Evolutionary conservation across 2,888 invertebrate species (phyloP).

Genomic region (Cecidostiba fungosa): DNA sequence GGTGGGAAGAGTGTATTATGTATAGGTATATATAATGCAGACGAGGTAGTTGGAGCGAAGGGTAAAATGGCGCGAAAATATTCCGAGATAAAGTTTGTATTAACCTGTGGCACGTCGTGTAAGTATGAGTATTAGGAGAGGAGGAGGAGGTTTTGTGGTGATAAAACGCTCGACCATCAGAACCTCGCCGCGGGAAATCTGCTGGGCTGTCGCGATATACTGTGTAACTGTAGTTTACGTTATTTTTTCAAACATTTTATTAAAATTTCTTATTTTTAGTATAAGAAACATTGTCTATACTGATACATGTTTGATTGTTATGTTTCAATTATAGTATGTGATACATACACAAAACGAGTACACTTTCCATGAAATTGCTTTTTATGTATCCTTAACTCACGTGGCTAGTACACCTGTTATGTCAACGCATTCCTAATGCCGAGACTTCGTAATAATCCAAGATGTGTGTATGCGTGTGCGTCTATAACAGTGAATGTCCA

Average conservation of each 20-base stretch:
- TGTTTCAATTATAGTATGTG: not conserved
- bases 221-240: not conserved
- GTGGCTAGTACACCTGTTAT: constrained; percentile 51
- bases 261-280: not conserved
- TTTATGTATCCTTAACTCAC: constrained; percentile 41
- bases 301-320: not conserved
- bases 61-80: constrained; percentile 9
- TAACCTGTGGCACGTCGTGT: constrained; percentile 3
- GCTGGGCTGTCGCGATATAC: not conserved
- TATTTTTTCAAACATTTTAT: not conserved
- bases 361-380: not conserved
- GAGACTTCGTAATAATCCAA: constrained; percentile 24
- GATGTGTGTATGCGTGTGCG: not conserved
- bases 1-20: not conserved
- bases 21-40: no score
- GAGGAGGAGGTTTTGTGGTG: constrained; percentile 6
- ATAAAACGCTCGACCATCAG: not conserved
- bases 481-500: constrained; percentile 73
- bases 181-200: not conserved
- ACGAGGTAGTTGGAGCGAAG: not conserved
- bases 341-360: not conserved
- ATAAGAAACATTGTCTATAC: not conserved
- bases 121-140: not conserved
- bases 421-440: constrained; percentile 49
- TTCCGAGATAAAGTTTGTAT: constrained; percentile 24